Conservation (phyloP, 1,140 invertebrate genomes). For the Papilio helenus region DNA sequence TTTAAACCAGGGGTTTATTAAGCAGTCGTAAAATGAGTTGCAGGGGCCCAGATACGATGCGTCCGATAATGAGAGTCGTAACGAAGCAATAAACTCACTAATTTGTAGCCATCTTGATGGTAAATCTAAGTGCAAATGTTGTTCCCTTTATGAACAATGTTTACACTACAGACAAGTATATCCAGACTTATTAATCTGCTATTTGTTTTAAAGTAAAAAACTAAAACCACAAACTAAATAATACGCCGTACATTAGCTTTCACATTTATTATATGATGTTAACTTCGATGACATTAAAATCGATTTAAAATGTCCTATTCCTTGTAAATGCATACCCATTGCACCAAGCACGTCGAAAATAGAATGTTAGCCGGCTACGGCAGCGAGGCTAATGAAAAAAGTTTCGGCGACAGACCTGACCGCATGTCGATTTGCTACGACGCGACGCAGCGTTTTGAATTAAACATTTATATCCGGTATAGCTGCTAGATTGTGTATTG, state of each 20-base stretch:
- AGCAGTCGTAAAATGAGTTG: slow-evolving; percentile 70
- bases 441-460: slow-evolving; percentile 28
- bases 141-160: neutral
- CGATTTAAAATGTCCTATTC: neutral
- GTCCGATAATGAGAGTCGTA: slow-evolving; percentile 61
- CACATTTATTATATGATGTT: no score
- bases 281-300: no score
- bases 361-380: slow-evolving; percentile 17
- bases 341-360: slow-evolving; percentile 8
- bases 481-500: neutral
- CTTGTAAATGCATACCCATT: slow-evolving; percentile 14
- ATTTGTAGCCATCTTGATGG: slow-evolving; percentile 35
- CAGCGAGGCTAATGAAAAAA: slow-evolving; percentile 37
- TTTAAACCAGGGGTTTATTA: slow-evolving; percentile 72
- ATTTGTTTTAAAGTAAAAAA: neutral
- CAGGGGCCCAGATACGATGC: slow-evolving; percentile 60
- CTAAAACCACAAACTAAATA: no score
- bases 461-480: neutral
- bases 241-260: no score
- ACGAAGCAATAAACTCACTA: slow-evolving; percentile 55
- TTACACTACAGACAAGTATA: neutral
- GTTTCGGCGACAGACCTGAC: slow-evolving; percentile 33
- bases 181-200: neutral
- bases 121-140: slow-evolving; percentile 25
- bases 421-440: slow-evolving; percentile 26